Evolutionary conservation across 2,797 vertebrate genomes (phyloP).

Genomic region (Malacoraja senta): DNA sequence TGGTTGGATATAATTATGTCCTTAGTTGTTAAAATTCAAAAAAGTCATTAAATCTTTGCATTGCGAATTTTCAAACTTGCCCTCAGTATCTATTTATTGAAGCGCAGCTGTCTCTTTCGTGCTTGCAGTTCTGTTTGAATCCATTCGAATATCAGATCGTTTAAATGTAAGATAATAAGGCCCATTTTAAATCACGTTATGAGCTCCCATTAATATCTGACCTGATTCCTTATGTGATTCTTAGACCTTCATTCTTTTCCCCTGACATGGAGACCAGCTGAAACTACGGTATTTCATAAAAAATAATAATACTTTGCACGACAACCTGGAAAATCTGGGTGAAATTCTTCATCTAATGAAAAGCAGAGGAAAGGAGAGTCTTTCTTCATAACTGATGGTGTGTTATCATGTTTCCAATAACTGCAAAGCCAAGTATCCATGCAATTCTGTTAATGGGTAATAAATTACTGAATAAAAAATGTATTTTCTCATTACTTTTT

Average conservation of each 20-base stretch:
- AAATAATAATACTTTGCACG: not conserved
- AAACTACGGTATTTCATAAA: not conserved
- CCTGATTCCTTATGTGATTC: not conserved
- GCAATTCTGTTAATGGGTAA: not conserved
- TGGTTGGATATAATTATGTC: conserved; percentile 21
- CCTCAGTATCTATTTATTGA: not conserved
- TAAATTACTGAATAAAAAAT: not conserved
- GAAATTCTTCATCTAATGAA: conserved; percentile 2
- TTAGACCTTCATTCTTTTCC: not conserved
- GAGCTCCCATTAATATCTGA: not conserved
- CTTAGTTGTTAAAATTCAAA: conserved; percentile 23
- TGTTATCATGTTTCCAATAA: conserved; percentile 8
- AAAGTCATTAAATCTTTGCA: conserved; percentile 11
- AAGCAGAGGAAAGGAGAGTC: not conserved
- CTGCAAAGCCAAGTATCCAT: not conserved
- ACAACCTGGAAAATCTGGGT: not conserved
- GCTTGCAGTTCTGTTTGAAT: not conserved
- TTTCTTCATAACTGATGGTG: not conserved
- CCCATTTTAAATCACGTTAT: not conserved
- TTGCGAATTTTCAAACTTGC: not conserved
- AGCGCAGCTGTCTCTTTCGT: not conserved
- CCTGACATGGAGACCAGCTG: not conserved
- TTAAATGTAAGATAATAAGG: not conserved
- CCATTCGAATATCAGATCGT: not conserved
- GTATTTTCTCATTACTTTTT: not conserved